A percentile compares a stretch with the other conserved stretches of the same genome.
phyloP scores from a whole-genome alignment of 2,797 vertebrate genomes.

The Scolopax bukidnonensis region DNA sequence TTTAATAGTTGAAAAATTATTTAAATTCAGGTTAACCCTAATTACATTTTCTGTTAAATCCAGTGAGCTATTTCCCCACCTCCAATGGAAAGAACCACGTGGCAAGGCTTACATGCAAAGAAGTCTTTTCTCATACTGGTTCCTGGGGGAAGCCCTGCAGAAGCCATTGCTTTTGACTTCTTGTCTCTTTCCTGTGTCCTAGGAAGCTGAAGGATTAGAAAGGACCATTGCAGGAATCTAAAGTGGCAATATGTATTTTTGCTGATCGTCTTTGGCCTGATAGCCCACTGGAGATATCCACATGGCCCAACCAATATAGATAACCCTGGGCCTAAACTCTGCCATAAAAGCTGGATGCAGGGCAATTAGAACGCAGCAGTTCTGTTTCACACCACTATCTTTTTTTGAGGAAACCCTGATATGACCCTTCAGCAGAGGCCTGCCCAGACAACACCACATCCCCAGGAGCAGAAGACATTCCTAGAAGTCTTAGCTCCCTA shows the following conservation, averaged over 20 bases:
- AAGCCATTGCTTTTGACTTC: neutral
- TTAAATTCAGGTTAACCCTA: slow-evolving; percentile 40
- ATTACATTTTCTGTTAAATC: slow-evolving; percentile 23
- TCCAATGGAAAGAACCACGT: neutral
- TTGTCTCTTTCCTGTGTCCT: neutral
- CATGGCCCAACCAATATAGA: neutral
- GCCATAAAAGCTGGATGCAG: rapidly evolving
- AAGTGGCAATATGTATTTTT: neutral
- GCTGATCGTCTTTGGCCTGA: neutral
- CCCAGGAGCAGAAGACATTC: neutral
- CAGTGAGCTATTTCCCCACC: neutral
- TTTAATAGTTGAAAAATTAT: slow-evolving; percentile 30
- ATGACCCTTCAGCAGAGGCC: neutral
- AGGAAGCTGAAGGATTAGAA: neutral
- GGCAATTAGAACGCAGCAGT: neutral
- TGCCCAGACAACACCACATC: neutral
- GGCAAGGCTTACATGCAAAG: neutral
- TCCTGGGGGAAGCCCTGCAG: neutral
- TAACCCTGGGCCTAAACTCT: neutral
- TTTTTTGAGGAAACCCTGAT: neutral
- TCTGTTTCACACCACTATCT: neutral
- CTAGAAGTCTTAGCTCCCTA: neutral
- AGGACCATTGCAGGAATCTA: neutral
- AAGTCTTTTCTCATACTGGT: neutral
- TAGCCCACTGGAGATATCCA: neutral